phyloP scores from a whole-genome alignment of 2,888 invertebrate species.

The Watsonalla cultraria region DNA sequence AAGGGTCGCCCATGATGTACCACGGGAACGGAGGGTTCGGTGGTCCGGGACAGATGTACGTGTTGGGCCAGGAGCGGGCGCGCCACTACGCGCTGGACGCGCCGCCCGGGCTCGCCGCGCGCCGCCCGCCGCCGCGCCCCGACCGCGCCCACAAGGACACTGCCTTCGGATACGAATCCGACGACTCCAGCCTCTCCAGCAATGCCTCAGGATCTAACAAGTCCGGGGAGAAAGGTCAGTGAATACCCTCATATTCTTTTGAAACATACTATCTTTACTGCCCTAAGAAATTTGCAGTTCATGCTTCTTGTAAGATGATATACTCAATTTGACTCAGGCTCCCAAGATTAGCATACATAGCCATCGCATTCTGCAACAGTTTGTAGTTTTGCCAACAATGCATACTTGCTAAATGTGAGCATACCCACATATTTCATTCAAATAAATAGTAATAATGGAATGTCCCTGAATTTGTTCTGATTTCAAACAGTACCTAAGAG shows the following conservation, averaged over 20 bases:
- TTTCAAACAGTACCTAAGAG: too few relatives aligned
- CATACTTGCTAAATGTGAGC: too few relatives aligned
- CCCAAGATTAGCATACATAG: too few relatives aligned
- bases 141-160: constrained; percentile 48
- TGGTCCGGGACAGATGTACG: constrained; percentile 49
- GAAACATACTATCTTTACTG: too few relatives aligned
- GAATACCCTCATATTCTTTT: background rate
- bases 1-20: constrained; percentile 63
- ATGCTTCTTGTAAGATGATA: too few relatives aligned
- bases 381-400: too few relatives aligned
- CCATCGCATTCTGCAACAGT: too few relatives aligned
- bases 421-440: too few relatives aligned
- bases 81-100: constrained; percentile 58
- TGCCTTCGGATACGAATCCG: constrained; percentile 69
- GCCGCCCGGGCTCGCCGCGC: constrained; percentile 45
- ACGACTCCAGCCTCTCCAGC: constrained; percentile 72
- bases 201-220: constrained; percentile 71
- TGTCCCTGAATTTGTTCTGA: too few relatives aligned
- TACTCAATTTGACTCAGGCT: too few relatives aligned
- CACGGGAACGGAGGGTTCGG: constrained; percentile 55
- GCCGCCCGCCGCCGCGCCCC: constrained; percentile 49
- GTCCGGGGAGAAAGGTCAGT: constrained; percentile 63
- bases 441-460: too few relatives aligned
- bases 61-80: constrained; percentile 49
- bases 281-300: background rate